Evolutionary conservation across 64 coral and sea anemone genomes (phyloP).

Genomic region (Porites lutea): DNA sequence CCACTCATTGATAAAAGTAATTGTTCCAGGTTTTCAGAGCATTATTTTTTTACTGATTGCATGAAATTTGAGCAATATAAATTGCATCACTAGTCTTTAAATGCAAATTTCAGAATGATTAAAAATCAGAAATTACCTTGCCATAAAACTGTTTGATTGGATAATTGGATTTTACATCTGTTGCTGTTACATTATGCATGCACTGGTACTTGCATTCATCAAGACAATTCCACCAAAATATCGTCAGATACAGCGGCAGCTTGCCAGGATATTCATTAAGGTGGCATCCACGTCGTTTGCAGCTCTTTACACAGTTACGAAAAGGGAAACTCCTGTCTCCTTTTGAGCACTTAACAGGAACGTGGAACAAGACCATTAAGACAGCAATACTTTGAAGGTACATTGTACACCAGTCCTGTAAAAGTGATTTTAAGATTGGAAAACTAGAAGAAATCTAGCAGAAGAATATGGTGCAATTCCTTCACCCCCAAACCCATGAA

Average conservation of each 20-base stretch:
- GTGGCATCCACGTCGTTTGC: slow-evolving; percentile 38
- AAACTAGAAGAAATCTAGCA: no score
- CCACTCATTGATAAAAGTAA: no score
- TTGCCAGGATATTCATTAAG: slow-evolving; percentile 80
- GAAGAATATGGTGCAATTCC: no score
- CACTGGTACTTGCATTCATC: slow-evolving; percentile 99
- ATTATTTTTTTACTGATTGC: no score
- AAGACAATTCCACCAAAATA: slow-evolving; percentile 87
- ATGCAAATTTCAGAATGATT: neutral
- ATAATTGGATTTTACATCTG: slow-evolving; percentile 35
- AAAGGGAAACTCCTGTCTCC: slow-evolving; percentile 80
- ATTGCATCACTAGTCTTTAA: no score
- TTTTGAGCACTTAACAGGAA: slow-evolving; percentile 36
- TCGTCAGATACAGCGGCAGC: slow-evolving; percentile 72
- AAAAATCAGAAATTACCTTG: slow-evolving; percentile 59
- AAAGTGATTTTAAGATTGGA: neutral
- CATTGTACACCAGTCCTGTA: neutral
- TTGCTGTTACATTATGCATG: slow-evolving; percentile 87
- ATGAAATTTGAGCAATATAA: no score
- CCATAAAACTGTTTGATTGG: slow-evolving; percentile 94
- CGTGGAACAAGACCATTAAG: neutral
- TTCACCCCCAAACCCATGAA: no score
- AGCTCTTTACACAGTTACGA: slow-evolving; percentile 60
- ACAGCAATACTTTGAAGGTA: neutral
- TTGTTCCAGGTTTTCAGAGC: no score